Percentiles rank a stretch among this genome's conserved stretches.
phyloP scores from a whole-genome alignment of 2,888 invertebrate species.

The Ochropleura plecta region DNA sequence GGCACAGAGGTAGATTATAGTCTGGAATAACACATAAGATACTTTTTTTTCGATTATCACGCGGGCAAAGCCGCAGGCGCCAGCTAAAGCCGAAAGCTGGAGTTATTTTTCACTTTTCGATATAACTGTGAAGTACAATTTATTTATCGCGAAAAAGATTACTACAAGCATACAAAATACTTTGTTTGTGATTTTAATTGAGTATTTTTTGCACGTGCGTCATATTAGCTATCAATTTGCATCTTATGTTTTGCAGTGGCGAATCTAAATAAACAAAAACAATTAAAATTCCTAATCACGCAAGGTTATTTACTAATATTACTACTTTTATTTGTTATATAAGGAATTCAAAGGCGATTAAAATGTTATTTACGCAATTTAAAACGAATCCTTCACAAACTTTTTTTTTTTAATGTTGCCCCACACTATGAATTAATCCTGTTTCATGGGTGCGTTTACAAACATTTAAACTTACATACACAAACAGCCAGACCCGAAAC shows the following conservation, averaged over 20 bases:
- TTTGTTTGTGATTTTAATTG: background rate
- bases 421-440: too few species aligned
- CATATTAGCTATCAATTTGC: conserved; percentile 3
- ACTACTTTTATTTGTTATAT: background rate
- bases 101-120: too few species aligned
- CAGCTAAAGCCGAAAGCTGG: too few species aligned
- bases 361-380: background rate
- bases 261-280: conserved; percentile 32
- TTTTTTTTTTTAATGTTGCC: too few species aligned
- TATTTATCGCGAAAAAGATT: background rate
- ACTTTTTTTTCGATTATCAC: too few species aligned
- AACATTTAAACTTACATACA: too few species aligned
- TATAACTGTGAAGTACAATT: too few species aligned
- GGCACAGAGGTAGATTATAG: too few species aligned
- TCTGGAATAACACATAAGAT: too few species aligned
- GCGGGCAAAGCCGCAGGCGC: too few species aligned
- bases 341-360: background rate
- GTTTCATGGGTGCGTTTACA: too few species aligned
- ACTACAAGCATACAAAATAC: background rate
- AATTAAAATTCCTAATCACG: conserved; percentile 33
- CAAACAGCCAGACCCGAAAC: too few species aligned
- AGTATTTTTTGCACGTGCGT: conserved; percentile 29
- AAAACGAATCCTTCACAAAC: background rate
- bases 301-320: conserved; percentile 1
- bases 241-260: background rate